phyloP scores from a whole-genome alignment of 1,140 invertebrate genomes.

The Condylostylus longicornis region DNA sequence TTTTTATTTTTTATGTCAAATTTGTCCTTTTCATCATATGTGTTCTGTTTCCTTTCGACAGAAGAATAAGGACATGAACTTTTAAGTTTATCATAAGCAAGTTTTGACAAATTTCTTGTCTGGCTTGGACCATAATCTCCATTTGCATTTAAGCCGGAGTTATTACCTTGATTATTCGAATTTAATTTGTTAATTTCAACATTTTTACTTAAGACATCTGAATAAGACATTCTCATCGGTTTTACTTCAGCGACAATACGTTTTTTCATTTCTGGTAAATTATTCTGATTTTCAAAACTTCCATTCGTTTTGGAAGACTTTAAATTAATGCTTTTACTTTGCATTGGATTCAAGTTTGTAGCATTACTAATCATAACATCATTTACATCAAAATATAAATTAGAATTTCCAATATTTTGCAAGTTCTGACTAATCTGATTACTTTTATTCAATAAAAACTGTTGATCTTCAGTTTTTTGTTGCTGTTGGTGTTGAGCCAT shows the following conservation, averaged over 20 bases:
- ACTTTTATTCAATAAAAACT: background rate
- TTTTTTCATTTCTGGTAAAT: conserved; percentile 36
- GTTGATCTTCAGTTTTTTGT: background rate
- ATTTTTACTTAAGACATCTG: conserved; percentile 62
- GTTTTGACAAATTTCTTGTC: too few relatives aligned
- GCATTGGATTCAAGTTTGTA: too few relatives aligned
- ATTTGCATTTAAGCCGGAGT: too few relatives aligned
- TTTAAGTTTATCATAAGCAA: too few relatives aligned
- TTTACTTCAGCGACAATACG: conserved; percentile 69
- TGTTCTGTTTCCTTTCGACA: too few relatives aligned
- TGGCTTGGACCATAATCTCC: too few relatives aligned
- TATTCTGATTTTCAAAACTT: conserved; percentile 15
- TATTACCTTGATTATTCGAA: conserved; percentile 6
- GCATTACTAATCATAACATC: conserved; percentile 11
- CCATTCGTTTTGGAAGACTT: conserved; percentile 17
- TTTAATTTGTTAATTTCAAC: conserved; percentile 26
- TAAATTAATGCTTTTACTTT: background rate
- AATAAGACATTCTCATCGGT: conserved; percentile 69
- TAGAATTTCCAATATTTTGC: conserved; percentile 1
- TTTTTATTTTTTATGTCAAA: too few relatives aligned
- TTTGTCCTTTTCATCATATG: too few relatives aligned
- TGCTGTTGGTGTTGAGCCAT: conserved; percentile 2
- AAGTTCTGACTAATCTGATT: conserved; percentile 9
- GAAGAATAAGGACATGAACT: too few relatives aligned
- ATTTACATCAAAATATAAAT: background rate